Evolutionary conservation across 2,888 invertebrate species (phyloP), one percentile per base, ranked within the genome.

Genomic region (Campopleginae sp.): DNA sequence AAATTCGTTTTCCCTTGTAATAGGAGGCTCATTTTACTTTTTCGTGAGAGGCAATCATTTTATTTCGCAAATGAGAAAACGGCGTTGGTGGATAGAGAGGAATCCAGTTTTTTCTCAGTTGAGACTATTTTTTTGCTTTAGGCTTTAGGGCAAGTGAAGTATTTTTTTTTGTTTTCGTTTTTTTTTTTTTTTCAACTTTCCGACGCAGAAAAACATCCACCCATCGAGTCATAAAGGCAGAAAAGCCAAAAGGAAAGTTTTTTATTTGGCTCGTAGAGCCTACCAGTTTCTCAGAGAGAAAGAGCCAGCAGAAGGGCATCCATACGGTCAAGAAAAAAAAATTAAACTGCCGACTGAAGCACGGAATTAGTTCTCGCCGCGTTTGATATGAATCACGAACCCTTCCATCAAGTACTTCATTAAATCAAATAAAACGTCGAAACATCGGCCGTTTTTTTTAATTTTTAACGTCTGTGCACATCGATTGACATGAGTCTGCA

Each of bases 21-120:
- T 44, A 27, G 44, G 46, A 27, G 44, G 46, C 44, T 44, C 58
- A 23, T 74, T 78, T 58, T 51, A 27, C 51, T 84, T 79, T 80
- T 65, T 65, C 80, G 82, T 77, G 80, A 84, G 77, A 82, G 80
- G 79, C 87, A 84, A 87, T 87, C 85, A 86, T 74, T 84, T 84
- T 80, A 79, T 79, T 66, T 80, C 80, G 72, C 65, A 84, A 86
- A 86, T 84, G 84, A 77, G 82, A 76, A 79, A 79, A 71, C 72
- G 74, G 65, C 38, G 70, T 70, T 27, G 68, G 63, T 54, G 71
- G 58, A 27, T 51, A 4, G 23, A 74, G 48, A 6, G 19, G n/a
- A 14, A 58, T 61, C 5, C 46, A 23, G 38, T 44, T 19, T 51
- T 61, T 12, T 31, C 33, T 77, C 58, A 72, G 68, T 27, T 17